phyloP scores from a whole-genome alignment of 2,888 invertebrate species.

The Taphrorychus bicolor region DNA sequence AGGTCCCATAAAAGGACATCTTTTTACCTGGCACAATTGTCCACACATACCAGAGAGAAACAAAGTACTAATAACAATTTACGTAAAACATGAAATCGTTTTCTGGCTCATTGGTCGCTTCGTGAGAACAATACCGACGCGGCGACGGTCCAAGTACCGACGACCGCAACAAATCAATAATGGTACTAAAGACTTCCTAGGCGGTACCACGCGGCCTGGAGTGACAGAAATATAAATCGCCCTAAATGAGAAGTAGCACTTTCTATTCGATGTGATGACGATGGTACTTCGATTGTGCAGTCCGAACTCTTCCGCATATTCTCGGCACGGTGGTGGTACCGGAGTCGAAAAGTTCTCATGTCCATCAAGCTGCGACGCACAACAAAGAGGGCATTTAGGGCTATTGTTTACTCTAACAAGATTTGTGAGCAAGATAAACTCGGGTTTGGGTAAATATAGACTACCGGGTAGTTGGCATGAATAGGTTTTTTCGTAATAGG shows the following conservation, averaged over 20 bases:
- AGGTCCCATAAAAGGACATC: neutral
- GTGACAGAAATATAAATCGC: constrained; percentile 8
- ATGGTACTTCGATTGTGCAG: constrained; percentile 4
- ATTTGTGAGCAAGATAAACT: neutral
- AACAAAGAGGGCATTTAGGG: neutral
- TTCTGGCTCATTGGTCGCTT: constrained; percentile 19
- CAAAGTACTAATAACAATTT: constrained; percentile 5
- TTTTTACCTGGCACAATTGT: neutral
- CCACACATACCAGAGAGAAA: neutral
- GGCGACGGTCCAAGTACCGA: neutral
- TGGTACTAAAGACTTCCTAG: constrained; percentile 8
- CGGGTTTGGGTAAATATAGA: neutral
- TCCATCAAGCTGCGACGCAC: neutral
- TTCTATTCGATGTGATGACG: constrained; percentile 2
- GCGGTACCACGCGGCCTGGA: constrained; percentile 2
- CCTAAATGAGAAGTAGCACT: constrained; percentile 7
- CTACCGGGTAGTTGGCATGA: neutral
- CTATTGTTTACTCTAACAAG: neutral
- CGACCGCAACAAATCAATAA: constrained; percentile 8
- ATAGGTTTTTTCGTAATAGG: neutral
- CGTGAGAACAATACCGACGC: constrained; percentile 14
- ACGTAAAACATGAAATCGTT: constrained; percentile 15
- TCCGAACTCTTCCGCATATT: constrained; percentile 1
- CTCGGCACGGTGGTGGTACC: neutral
- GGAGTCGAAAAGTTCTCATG: neutral